Percentiles rank a stretch among this genome's conserved stretches.
These are phyloP conservation scores for Selene dorsalis DNA, from an alignment of 2,797 vertebrate species.

Conservation along the genomic window DNA sequence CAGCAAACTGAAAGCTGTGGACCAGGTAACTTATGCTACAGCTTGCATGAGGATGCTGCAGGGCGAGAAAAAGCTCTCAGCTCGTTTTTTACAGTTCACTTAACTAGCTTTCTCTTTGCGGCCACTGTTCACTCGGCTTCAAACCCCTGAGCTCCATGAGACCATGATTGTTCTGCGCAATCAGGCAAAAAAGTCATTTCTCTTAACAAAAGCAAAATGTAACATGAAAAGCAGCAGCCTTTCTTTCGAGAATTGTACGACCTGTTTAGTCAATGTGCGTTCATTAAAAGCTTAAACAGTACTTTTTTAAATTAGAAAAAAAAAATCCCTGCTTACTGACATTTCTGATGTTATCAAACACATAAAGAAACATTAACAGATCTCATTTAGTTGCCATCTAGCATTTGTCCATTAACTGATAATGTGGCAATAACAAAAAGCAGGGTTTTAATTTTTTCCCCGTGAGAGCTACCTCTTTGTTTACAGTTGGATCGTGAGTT, in stretches of 20 bases:
- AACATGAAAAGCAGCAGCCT: constrained; percentile 17
- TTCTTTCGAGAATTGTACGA: background rate
- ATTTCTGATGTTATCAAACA: background rate
- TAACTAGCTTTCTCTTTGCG: constrained; percentile 49
- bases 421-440: background rate
- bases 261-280: background rate
- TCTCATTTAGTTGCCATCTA: constrained; percentile 2
- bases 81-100: constrained; percentile 73
- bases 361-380: background rate
- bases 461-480: constrained; percentile 15
- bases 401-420: background rate
- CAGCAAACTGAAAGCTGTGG: constrained; percentile 34
- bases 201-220: constrained; percentile 32
- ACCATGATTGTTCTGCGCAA: constrained; percentile 46
- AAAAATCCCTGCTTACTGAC: background rate
- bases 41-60: constrained; percentile 58
- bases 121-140: constrained; percentile 18
- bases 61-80: constrained; percentile 64
- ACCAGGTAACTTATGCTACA: constrained; percentile 47
- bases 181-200: constrained; percentile 47
- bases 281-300: background rate
- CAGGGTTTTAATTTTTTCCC: constrained; percentile 1
- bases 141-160: constrained; percentile 53
- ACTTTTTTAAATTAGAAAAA: background rate
- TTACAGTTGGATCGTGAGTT: constrained; percentile 27